Evolutionary conservation across 2,888 invertebrate species (phyloP).

Genomic region (Phengaris arion): DNA sequence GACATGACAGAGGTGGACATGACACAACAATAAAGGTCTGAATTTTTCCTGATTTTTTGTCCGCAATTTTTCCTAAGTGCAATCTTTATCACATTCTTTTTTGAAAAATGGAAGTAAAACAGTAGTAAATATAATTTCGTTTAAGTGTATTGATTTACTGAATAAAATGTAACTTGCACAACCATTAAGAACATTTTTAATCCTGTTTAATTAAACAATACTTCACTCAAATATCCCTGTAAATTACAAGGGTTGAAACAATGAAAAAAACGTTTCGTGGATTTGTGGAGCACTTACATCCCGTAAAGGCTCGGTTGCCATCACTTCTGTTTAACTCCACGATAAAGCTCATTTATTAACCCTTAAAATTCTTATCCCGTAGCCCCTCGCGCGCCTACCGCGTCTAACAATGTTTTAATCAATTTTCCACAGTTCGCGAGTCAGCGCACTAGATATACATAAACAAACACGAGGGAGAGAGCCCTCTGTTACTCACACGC

Average conservation of each 20-base stretch:
- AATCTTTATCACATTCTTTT: too few relatives aligned
- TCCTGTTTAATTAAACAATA: constrained; percentile 23
- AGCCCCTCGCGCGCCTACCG: constrained; percentile 71
- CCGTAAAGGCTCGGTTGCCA: constrained; percentile 32
- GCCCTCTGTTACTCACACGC: constrained; percentile 77
- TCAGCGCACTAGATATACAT: constrained; percentile 77
- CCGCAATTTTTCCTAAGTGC: too few relatives aligned
- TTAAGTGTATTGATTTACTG: background rate
- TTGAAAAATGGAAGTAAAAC: too few relatives aligned
- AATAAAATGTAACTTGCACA: background rate
- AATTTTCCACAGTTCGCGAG: constrained; percentile 78
- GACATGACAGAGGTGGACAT: too few relatives aligned
- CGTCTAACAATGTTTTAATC: constrained; percentile 78
- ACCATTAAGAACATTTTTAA: background rate
- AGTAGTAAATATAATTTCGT: background rate
- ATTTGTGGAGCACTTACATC: constrained; percentile 24
- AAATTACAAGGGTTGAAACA: constrained; percentile 16
- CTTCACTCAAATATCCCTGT: background rate
- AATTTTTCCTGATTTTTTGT: too few relatives aligned
- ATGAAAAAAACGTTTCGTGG: constrained; percentile 27
- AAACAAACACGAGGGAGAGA: constrained; percentile 73
- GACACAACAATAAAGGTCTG: too few relatives aligned
- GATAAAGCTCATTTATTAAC: constrained; percentile 52
- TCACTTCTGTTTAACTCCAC: constrained; percentile 52
- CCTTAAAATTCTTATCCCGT: constrained; percentile 55